phyloP scores from a whole-genome alignment of 2,888 invertebrate genomes.

The Andrena hattorfiana region DNA sequence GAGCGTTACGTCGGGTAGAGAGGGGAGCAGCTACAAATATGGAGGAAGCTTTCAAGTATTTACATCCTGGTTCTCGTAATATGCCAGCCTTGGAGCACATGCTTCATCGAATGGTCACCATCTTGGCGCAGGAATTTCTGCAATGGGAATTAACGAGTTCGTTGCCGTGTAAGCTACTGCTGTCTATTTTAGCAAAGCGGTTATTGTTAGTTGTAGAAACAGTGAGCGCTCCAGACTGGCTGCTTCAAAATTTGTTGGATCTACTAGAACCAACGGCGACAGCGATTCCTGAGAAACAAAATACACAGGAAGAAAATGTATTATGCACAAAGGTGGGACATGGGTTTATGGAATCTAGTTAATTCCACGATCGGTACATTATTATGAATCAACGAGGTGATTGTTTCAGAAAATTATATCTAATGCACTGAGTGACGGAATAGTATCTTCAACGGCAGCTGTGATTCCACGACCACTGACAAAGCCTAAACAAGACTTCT shows the following conservation, averaged over 20 bases:
- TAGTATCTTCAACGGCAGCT: constrained; percentile 79
- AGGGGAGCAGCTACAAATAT: constrained; percentile 75
- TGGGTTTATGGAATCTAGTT: constrained; percentile 10
- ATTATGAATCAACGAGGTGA: background rate
- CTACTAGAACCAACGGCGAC: constrained; percentile 64
- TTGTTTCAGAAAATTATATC: constrained; percentile 74
- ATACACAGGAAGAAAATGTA: constrained; percentile 45
- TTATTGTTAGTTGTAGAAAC: constrained; percentile 83
- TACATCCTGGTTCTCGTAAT: constrained; percentile 80
- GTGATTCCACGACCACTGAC: constrained; percentile 77
- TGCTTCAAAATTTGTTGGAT: constrained; percentile 71
- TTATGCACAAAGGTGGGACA: constrained; percentile 32
- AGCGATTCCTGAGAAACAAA: constrained; percentile 7
- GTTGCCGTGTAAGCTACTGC: constrained; percentile 88
- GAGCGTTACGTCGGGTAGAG: constrained; percentile 78
- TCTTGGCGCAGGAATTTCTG: constrained; percentile 87
- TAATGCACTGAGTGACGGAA: constrained; percentile 77
- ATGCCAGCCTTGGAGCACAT: constrained; percentile 86
- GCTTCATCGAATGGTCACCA: constrained; percentile 87
- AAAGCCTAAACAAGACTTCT: constrained; percentile 57
- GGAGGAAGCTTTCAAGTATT: constrained; percentile 80
- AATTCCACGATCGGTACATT: background rate
- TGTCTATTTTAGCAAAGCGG: constrained; percentile 88
- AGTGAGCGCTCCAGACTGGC: constrained; percentile 76
- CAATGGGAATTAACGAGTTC: constrained; percentile 90